Base-by-base conservation (phyloP, 2,113 vertebrate species). In the Numenius arquata region DNA sequence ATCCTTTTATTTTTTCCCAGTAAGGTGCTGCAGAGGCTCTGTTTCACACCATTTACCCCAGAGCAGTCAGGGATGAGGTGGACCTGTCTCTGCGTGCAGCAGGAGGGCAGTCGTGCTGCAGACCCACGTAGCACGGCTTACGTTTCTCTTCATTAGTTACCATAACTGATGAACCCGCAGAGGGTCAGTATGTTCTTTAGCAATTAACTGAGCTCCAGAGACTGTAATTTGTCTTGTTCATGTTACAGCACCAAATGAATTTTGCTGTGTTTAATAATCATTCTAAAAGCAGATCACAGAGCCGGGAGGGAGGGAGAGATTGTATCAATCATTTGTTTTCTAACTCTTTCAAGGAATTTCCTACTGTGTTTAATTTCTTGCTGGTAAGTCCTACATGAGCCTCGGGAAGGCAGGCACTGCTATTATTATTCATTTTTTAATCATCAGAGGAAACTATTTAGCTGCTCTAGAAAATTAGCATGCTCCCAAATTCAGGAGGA, bases 341-440 rank as follows among this genome's bases (percentile, higher is more conserved):
- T 15, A 74, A 89, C 90, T 94, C 96, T 95, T 95, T 95, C 96
- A 96, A 96, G 93, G 94, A 96, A 96, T 94, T 96, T 97, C 95
- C 95, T 79, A 94, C 94, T 96, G 95, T 85, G 94, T 82, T 97
- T 93, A 89, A 96, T 97, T 96, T 95, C 96, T 96, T 90, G 80
- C 95, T 95, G 91, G 23, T 89, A 61, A 96, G 94, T 86, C 92
- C 86, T 91, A 61, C 90, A 92, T 16, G 86, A 96, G 94, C 92
- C 89, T 78, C 58, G 18, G 96, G 86, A 96, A 89, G 92, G 90
- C 66, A 3, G 83, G 68, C 72, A 83, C 73, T 63, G 96, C 85
- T 90, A 32, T 92, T 94, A 87, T 89, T 95, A 94, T 85, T 94
- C 86, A 84, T 72, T 92, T 93, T 88, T 90, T 93, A 96, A 96